Conservation (phyloP, 37 sponge, comb jelly and placozoan species). For the Eunapius fragilis region DNA sequence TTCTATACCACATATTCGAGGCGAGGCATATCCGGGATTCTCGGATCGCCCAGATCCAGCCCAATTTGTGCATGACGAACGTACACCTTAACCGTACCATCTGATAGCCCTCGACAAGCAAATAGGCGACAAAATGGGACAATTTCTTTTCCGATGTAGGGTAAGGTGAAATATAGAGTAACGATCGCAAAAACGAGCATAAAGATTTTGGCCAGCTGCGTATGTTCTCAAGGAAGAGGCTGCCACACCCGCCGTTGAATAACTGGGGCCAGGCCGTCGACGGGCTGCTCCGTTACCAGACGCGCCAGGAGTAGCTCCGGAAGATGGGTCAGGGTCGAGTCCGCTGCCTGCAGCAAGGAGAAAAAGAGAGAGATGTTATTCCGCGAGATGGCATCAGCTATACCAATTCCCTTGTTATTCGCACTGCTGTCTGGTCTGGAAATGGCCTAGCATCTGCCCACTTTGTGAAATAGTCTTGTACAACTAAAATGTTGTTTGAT, state of each 20-base stretch:
- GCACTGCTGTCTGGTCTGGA: no score
- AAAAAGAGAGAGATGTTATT: constrained; percentile 27
- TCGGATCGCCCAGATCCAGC: constrained; percentile 22
- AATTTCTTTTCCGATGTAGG: neutral
- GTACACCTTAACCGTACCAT: constrained; percentile 14
- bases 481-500: no score
- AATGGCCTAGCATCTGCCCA: no score
- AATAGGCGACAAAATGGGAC: neutral
- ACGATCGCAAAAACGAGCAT: constrained; percentile 7
- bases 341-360: constrained; percentile 14
- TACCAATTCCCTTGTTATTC: no score
- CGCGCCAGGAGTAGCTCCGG: neutral
- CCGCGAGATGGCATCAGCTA: constrained; percentile 45
- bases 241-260: constrained; percentile 29
- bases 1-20: constrained; percentile 1
- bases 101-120: neutral
- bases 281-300: constrained; percentile 17
- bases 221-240: constrained; percentile 15
- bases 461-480: no score
- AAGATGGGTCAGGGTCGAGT: neutral
- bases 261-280: constrained; percentile 19
- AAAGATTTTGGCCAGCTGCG: neutral
- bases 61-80: constrained; percentile 32
- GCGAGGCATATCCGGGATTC: neutral
- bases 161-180: neutral